Conservation (phyloP, 1,140 invertebrate genomes). For the Gryllus bimaculatus region DNA sequence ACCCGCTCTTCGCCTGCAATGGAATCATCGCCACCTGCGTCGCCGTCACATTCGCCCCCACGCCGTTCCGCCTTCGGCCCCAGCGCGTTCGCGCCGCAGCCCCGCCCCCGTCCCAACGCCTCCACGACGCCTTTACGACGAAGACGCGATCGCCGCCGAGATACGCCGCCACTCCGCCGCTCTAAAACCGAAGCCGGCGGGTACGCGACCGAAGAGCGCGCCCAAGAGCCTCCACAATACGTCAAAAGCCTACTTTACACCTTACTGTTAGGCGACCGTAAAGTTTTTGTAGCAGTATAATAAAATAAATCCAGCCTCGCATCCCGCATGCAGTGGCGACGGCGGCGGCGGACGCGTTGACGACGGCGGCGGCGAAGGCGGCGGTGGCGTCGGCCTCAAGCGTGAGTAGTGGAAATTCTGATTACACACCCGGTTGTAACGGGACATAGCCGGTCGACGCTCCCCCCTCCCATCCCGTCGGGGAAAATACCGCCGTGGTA, state of each 20-base stretch:
- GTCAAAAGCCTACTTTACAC: background rate
- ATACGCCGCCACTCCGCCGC: background rate
- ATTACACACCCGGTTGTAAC: background rate
- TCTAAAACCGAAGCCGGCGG: too few species aligned
- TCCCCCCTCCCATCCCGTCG: background rate
- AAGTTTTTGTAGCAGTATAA: conserved; percentile 1
- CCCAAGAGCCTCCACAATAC: background rate
- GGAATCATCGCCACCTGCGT: too few species aligned
- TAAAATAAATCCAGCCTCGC: background rate
- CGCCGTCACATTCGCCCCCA: too few species aligned
- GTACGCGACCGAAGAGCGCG: background rate
- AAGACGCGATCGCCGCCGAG: background rate
- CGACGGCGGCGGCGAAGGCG: background rate
- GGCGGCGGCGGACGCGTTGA: background rate
- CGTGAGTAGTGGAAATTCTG: background rate
- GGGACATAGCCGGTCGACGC: background rate
- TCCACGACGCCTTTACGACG: background rate
- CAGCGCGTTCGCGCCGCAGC: too few species aligned
- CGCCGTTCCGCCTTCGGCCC: too few species aligned
- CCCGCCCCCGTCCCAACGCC: too few species aligned
- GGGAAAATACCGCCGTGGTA: background rate
- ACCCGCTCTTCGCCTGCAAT: too few species aligned
- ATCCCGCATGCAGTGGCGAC: background rate
- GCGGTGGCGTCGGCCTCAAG: background rate
- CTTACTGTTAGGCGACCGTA: background rate